Percentiles rank a stretch among this genome's conserved stretches.
These are phyloP conservation scores for Anolis sagrei DNA, from an alignment of 2,113 vertebrate species.

Conservation along the genomic window DNA sequence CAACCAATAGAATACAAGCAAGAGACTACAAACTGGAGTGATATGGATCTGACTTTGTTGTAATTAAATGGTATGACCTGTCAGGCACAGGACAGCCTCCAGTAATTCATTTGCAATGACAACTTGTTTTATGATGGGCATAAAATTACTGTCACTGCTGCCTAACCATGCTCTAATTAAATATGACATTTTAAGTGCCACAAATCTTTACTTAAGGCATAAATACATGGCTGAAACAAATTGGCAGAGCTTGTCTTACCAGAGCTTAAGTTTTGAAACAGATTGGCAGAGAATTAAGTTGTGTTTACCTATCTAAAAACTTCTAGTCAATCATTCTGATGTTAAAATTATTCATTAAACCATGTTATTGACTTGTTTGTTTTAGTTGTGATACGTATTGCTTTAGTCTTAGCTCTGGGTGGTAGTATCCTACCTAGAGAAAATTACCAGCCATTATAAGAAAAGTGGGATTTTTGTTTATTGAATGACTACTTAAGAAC, in stretches of 20 bases:
- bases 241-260: slow-evolving; percentile 48
- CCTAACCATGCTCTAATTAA: slow-evolving; percentile 63
- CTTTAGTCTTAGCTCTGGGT: background rate
- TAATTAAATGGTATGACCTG: slow-evolving; percentile 74
- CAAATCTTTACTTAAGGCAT: slow-evolving; percentile 69
- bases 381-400: slow-evolving; percentile 29
- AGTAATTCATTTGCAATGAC: slow-evolving; percentile 71
- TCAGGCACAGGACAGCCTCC: slow-evolving; percentile 53
- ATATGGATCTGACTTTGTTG: slow-evolving; percentile 65
- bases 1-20: slow-evolving; percentile 64
- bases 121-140: slow-evolving; percentile 51
- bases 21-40: slow-evolving; percentile 56
- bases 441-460: slow-evolving; percentile 29
- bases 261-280: slow-evolving; percentile 43
- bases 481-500: slow-evolving; percentile 56
- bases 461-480: slow-evolving; percentile 49
- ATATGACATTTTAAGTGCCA: slow-evolving; percentile 66
- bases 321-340: slow-evolving; percentile 8
- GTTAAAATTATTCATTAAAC: slow-evolving; percentile 65
- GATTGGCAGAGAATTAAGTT: slow-evolving; percentile 32
- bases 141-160: slow-evolving; percentile 61
- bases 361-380: slow-evolving; percentile 24
- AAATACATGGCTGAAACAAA: slow-evolving; percentile 44
- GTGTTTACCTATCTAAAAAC: slow-evolving; percentile 28
- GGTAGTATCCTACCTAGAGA: slow-evolving; percentile 36